Evolutionary conservation across 1,140 invertebrate species (phyloP), one percentile per base, ranked within the genome.

Genomic region (Radopholus similis): DNA sequence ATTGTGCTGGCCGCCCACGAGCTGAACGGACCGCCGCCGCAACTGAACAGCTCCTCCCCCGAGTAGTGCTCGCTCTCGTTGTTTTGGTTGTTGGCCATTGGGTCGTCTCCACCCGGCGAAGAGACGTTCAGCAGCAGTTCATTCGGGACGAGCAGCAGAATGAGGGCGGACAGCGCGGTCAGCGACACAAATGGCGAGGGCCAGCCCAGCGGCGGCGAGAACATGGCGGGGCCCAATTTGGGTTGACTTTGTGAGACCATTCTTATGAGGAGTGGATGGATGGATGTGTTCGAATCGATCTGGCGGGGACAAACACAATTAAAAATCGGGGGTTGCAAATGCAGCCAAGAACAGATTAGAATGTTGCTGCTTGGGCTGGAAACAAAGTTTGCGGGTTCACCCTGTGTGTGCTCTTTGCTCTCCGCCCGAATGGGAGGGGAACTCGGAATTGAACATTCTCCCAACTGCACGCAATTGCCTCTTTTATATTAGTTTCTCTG

Each of bases 21-120:
- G 40, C 64, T 68, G 30, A 68, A 68, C n/a, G 66, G 66, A 2
- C 54, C 66, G 15, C 66, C 66, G 26, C 66, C 66, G 55, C 66
- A 68, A n/a, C 66, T 68, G 40, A 68, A 68, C 56, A 65, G 38
- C 6, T 62, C 53, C 9, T 18, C 23, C 47, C 8, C 47, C n/a
- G 47, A 51, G 30, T 26, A 51, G 11, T 51, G 47, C 9, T 51
- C 47, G n/a, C 5, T 51, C n/a, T n/a, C 18, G 15, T 23, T 51
- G 47, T 51, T 15, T 47, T 23, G 4, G 44, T 47, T 5, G 15
- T 15, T 47, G 44, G n/a, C n/a, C n/a, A n/a, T n/a, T n/a, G n/a
- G n/a, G n/a, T n/a, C n/a, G 35, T 54, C 51, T 6, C 34, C 44
- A 18, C 32, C 57, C 15, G 40, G 35, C 13, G 58, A 40, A 21